A percentile compares a stretch with the other conserved stretches of the same genome.
Evolutionary conservation across 2,888 invertebrate species (phyloP).

Genomic region (Pachymerium ferrugineum): DNA sequence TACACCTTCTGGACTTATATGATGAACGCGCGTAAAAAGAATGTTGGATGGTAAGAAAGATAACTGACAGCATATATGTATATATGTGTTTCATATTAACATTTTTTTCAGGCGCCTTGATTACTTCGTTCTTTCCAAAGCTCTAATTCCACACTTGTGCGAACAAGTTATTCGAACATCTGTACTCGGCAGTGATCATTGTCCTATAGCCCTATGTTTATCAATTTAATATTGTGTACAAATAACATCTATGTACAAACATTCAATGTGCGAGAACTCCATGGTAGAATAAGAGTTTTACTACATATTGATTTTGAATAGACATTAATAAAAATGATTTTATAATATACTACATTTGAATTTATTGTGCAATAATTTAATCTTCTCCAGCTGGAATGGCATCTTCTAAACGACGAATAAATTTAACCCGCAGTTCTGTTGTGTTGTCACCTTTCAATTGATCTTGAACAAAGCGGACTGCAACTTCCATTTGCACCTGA

Average conservation of each 20-base stretch:
- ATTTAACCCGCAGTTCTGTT: conserved; percentile 91
- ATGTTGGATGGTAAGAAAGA: conserved; percentile 83
- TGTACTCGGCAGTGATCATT: conserved; percentile 92
- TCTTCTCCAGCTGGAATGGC: conserved; percentile 98
- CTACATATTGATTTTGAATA: neutral
- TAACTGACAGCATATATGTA: neutral
- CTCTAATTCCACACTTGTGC: conserved; percentile 65
- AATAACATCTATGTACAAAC: neutral
- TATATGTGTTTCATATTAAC: neutral
- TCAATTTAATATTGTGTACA: neutral
- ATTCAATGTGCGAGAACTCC: neutral
- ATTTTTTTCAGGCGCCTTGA: conserved; percentile 73
- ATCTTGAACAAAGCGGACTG: conserved; percentile 90
- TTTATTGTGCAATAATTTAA: conserved; percentile 51
- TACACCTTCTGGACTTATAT: conserved; percentile 97
- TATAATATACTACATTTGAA: neutral
- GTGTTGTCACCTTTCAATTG: conserved; percentile 88
- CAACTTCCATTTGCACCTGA: conserved; percentile 81
- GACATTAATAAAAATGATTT: neutral
- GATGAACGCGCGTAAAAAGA: conserved; percentile 74
- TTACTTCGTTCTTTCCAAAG: conserved; percentile 83
- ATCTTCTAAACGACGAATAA: conserved; percentile 90
- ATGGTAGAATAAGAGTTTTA: neutral
- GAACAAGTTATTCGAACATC: conserved; percentile 75
- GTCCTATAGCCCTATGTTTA: conserved; percentile 73